Evolutionary conservation across 2,888 invertebrate species (phyloP).

Genomic region (Drosophila paramelanica): DNA sequence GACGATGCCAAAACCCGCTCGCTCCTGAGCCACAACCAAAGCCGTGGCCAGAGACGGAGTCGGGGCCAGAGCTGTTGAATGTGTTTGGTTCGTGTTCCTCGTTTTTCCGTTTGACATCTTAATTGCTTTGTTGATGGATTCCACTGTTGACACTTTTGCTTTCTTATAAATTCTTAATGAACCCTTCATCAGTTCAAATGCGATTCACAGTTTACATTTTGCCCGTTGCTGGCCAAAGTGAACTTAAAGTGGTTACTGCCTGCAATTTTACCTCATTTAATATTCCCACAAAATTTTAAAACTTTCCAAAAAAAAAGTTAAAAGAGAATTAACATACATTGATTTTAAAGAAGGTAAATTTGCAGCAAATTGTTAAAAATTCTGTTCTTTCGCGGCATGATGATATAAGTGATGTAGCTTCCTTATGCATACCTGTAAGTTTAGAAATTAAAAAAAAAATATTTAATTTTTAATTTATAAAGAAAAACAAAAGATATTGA

Average conservation of each 20-base stretch:
- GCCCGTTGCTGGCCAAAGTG: neutral
- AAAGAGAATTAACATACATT: too few species aligned
- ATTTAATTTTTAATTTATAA: too few species aligned
- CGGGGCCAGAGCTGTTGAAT: slow-evolving; percentile 2
- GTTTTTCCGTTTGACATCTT: slow-evolving; percentile 63
- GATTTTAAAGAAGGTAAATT: too few species aligned
- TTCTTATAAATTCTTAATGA: slow-evolving; percentile 65
- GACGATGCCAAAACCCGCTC: slow-evolving; percentile 11
- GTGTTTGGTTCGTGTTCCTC: slow-evolving; percentile 28
- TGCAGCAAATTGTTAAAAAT: too few species aligned
- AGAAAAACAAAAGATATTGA: too few species aligned
- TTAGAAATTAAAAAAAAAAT: too few species aligned
- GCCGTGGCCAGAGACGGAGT: neutral
- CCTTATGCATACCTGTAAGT: too few species aligned
- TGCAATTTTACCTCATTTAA: neutral
- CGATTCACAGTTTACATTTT: slow-evolving; percentile 2
- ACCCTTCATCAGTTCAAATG: slow-evolving; percentile 26
- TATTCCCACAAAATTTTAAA: neutral
- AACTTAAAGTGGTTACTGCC: slow-evolving; percentile 1
- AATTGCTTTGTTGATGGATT: slow-evolving; percentile 75
- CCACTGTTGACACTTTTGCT: slow-evolving; percentile 73
- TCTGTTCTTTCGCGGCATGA: too few species aligned
- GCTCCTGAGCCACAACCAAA: slow-evolving; percentile 13
- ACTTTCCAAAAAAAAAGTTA: too few species aligned
- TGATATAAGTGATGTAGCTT: too few species aligned